Conservation (phyloP, 2,888 invertebrate genomes). For the Sipunculus nudus region DNA sequence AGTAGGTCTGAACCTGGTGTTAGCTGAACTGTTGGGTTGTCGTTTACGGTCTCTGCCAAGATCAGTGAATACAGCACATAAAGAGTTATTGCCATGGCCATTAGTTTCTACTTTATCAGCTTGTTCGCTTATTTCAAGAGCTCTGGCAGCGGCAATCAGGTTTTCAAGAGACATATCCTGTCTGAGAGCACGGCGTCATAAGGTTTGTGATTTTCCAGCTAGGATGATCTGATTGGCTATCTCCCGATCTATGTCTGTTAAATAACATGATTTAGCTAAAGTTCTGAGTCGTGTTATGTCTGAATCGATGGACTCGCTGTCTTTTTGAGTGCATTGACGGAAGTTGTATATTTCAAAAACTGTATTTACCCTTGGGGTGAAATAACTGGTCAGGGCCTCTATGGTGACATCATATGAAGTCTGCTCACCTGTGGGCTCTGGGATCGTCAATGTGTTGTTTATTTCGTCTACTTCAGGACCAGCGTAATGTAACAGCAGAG, state of each 20-base stretch:
- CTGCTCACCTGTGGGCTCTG: conserved; percentile 1
- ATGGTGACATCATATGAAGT: neutral
- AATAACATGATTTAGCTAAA: conserved; percentile 10
- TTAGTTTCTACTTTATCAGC: neutral
- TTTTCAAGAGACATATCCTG: conserved; percentile 12
- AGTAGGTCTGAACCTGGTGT: too few species aligned
- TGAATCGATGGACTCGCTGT: neutral
- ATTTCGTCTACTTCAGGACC: conserved; percentile 22
- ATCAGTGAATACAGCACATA: too few species aligned
- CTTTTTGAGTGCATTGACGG: conserved; percentile 5
- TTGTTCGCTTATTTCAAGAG: conserved; percentile 1
- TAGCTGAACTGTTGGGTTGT: too few species aligned
- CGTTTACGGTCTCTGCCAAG: too few species aligned
- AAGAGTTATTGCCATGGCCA: too few species aligned
- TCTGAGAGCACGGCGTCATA: conserved; percentile 15
- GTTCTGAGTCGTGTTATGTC: conserved; percentile 1
- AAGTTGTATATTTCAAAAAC: conserved; percentile 13
- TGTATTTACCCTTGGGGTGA: conserved; percentile 13
- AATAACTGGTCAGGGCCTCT: conserved; percentile 12
- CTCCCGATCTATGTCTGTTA: conserved; percentile 16
- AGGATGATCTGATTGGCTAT: conserved; percentile 27
- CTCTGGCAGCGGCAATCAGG: neutral
- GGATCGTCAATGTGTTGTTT: conserved; percentile 15
- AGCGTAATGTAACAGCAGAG: conserved; percentile 29
- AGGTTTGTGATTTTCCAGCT: conserved; percentile 18